Percentiles rank a stretch among this genome's conserved stretches.
These are phyloP conservation scores for Cromileptes altivelis DNA, from an alignment of 2,113 vertebrate genomes.

Conservation along the genomic window DNA sequence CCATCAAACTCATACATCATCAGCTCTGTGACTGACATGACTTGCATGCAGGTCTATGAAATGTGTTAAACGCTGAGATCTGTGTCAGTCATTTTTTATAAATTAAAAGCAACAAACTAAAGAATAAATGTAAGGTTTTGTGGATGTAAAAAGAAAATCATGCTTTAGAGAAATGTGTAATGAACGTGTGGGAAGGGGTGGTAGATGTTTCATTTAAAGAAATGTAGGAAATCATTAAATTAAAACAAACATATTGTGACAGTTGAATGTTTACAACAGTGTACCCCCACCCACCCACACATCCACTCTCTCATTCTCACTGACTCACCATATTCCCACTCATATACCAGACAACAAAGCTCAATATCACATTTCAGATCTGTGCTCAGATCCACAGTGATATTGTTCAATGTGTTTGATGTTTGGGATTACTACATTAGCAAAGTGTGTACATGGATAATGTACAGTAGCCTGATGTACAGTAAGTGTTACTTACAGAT, in stretches of 20 bases:
- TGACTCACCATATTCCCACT: constrained; percentile 42
- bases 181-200: constrained; percentile 58
- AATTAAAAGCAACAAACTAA: constrained; percentile 34
- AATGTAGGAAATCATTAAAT: constrained; percentile 45
- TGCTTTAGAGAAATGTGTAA: constrained; percentile 46
- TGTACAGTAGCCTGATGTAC: constrained; percentile 15
- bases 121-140: constrained; percentile 20
- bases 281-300: constrained; percentile 66
- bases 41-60: constrained; percentile 67
- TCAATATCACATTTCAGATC: constrained; percentile 61
- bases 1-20: constrained; percentile 40
- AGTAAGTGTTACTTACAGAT: constrained; percentile 63
- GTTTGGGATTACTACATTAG: constrained; percentile 63
- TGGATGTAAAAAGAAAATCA: constrained; percentile 28
- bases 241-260: constrained; percentile 48
- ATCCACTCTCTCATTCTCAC: constrained; percentile 64
- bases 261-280: constrained; percentile 62
- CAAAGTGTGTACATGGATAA: constrained; percentile 56
- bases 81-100: constrained; percentile 27
- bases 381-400: constrained; percentile 51
- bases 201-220: constrained; percentile 59
- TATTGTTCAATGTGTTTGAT: constrained; percentile 70
- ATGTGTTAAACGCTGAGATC: constrained; percentile 23
- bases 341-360: constrained; percentile 67
- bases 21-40: constrained; percentile 43